Base-by-base conservation (phyloP, 2,888 invertebrate species). In the Rhyacophila evoluta region DNA sequence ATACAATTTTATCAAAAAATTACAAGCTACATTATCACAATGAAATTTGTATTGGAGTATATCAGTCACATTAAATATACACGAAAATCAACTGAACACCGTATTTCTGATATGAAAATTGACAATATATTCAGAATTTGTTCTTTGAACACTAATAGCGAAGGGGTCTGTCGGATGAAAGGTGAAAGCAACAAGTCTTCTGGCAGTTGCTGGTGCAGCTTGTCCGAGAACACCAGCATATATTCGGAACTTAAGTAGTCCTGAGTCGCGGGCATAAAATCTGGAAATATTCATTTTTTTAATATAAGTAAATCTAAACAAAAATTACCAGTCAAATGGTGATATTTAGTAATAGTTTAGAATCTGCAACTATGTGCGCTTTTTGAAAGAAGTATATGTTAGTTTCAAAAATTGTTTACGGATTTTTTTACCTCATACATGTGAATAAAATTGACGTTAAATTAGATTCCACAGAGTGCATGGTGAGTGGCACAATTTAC, bases 101-200 rank as follows among this genome's bases (percentile, higher is more conserved):
- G 87, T 85, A 83, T 95, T 94, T 84, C 97, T 91, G 76, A 98
- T 92, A 85, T 98, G 98, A 87, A 98, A 96, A 89, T 98, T 98
- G 71, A 98, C 97, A 79, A 97, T 95, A 86, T 98, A 98, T 85
- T 97, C 97, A 0, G 95, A 93, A 87, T 97, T 95, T 8, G 97
- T 95, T 83, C 98, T 91, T 86, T 98, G 98, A 6, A 98, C 96
- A 84, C 97, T 98, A 82, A 98, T 97, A 6, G 97, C 95, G 87
- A 98, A 97, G 0, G 98, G 98, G 88, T 98, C 98, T 11, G 94
- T 95, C 0, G 98, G 98, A 88, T 98, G 98, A 87, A 97, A 98
- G 8, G 97, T 97, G 86, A 98, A 98, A 15, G 98, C 97, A 3
- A 98, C 97, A 11, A 98, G 91, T 83, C 96, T 89, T 83, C 97